Evolutionary conservation across 2,113 vertebrate genomes (phyloP), one percentile per base, ranked within the genome.

Genomic region (Pampusana beccarii): DNA sequence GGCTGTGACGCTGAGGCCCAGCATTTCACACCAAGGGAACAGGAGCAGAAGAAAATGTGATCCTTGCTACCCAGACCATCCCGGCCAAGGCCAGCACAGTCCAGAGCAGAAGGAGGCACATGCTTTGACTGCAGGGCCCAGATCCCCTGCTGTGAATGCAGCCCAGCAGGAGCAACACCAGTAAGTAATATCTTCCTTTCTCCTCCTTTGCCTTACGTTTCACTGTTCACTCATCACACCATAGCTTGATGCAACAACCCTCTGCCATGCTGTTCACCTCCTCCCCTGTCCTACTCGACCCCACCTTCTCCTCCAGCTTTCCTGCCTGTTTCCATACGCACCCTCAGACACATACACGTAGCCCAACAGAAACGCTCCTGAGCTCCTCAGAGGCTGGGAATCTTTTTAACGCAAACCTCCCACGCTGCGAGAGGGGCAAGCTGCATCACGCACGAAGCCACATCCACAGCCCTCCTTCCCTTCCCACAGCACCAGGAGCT

Each of bases 341-440:
- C 62, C 40, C 28, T 89, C 78, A 80, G 66, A 72, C 0, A 0
- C 5, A 25, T 42, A 73, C 28, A 65, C 0, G 0, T 11, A 38
- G 26, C 48, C 48, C 65, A 62, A 50, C 38, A 83, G 50, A 73
- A 90, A 83, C 64, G 38, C 75, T 70, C 80, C 58, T 33, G 42
- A 34, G 81, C 79, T 36, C 1, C 0, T 54, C 74, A 77, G 42
- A 93, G 46, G 71, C 67, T 93, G 86, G 73, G 80, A 94, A 87
- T 79, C n/a, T 29, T 67, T 53, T 60, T 26, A 81, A 50, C 1
- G 1, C 86, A 87, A 65, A 34, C 88, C 86, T 95, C 92, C 88
- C 92, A 94, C 18, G 0, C 58, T 4, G 4, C 0, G 0, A 74
- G 48, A 88, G 73, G 50, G 65, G 23, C 82, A 92, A 92, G 92